Conservation (phyloP, 2,888 invertebrate genomes). For the Hermodice carunculata region DNA sequence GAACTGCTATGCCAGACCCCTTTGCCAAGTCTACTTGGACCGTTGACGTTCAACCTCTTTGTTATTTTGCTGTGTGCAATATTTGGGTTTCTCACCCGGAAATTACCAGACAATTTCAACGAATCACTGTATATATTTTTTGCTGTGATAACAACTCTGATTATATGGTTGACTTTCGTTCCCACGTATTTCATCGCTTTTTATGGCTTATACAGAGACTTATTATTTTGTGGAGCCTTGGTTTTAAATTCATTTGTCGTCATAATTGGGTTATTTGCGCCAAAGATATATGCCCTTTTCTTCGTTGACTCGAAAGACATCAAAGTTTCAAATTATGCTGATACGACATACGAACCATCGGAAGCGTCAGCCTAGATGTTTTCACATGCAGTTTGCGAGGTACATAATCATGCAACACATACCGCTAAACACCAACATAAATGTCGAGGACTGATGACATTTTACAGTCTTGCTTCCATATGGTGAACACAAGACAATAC, state of each 20-base stretch:
- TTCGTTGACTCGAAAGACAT: no score
- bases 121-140: conserved; percentile 40
- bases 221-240: conserved; percentile 25
- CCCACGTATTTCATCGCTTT: conserved; percentile 33
- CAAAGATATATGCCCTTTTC: conserved; percentile 30
- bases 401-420: no score
- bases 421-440: no score
- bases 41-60: conserved; percentile 40
- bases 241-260: conserved; percentile 32
- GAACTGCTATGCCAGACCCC: conserved; percentile 50
- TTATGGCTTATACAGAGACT: conserved; percentile 23
- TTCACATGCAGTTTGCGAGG: no score
- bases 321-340: no score
- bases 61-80: conserved; percentile 24
- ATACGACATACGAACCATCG: no score
- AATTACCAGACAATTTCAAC: conserved; percentile 39
- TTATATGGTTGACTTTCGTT: conserved; percentile 33
- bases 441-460: no score
- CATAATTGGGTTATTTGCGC: conserved; percentile 28
- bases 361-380: no score
- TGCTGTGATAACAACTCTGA: conserved; percentile 31
- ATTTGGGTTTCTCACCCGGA: conserved; percentile 31
- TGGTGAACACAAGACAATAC: no score
- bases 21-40: conserved; percentile 44
- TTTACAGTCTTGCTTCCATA: no score